A percentile compares a stretch with the other conserved stretches of the same genome.
Conservation (phyloP, 2,797 vertebrate genomes). For the Podargus strigoides region DNA sequence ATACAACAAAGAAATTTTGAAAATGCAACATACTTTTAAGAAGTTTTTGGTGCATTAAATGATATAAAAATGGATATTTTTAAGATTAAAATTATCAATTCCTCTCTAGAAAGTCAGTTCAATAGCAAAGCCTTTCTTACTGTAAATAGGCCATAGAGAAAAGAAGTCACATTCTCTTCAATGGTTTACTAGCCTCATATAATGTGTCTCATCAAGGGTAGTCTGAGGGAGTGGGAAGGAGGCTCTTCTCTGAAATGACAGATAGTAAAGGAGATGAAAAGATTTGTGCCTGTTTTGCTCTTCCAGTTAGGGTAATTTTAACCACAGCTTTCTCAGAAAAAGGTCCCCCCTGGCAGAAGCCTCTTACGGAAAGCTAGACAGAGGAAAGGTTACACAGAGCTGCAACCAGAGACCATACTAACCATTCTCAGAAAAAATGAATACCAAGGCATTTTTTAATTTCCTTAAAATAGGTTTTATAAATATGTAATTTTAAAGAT, state of each 20-base stretch:
- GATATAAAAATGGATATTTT: not conserved
- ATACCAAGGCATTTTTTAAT: rapidly evolving
- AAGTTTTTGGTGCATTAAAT: not conserved
- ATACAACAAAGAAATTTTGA: not conserved
- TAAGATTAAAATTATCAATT: not conserved
- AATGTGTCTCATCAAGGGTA: not conserved
- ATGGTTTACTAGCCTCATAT: not conserved
- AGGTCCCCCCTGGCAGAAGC: not conserved
- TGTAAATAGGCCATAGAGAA: not conserved
- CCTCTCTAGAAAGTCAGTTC: not conserved
- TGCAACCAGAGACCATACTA: not conserved
- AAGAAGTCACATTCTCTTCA: not conserved
- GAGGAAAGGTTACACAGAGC: not conserved
- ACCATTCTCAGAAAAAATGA: not conserved
- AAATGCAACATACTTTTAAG: not conserved
- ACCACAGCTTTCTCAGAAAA: rapidly evolving
- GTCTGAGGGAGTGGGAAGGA: not conserved
- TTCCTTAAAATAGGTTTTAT: not conserved
- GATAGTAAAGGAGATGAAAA: not conserved
- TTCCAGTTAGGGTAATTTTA: not conserved
- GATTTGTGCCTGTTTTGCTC: not conserved
- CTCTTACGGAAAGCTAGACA: not conserved
- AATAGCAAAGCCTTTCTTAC: not conserved
- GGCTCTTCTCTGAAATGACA: not conserved
- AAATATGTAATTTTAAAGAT: not conserved